Conservation (phyloP, 35 echinoderm and acorn worm genomes). For the Strongylocentrotus purpuratus region DNA sequence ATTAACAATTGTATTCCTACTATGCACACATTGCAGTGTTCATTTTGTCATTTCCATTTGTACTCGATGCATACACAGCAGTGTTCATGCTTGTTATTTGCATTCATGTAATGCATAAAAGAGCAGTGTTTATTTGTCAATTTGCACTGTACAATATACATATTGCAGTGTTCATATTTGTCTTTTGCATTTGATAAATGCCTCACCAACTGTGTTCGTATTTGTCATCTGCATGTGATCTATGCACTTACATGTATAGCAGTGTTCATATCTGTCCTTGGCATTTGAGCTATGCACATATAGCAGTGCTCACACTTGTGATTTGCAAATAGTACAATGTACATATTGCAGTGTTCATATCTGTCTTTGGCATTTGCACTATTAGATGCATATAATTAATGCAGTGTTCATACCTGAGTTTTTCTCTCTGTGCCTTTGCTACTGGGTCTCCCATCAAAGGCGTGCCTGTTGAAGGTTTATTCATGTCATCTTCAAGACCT, state of each 20-base stretch:
- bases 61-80: background rate
- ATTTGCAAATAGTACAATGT: background rate
- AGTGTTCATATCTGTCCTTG: background rate
- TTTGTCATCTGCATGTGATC: background rate
- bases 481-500: conserved; percentile 45
- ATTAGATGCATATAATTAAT: background rate
- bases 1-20: background rate
- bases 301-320: background rate
- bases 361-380: background rate
- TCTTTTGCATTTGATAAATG: no score
- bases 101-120: background rate
- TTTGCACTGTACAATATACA: no score
- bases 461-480: conserved; percentile 44
- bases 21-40: background rate
- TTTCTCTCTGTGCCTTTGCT: conserved; percentile 49
- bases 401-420: conserved; percentile 60
- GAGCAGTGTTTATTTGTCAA: no score
- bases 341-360: background rate
- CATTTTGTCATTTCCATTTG: background rate
- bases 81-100: background rate
- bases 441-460: conserved; percentile 59
- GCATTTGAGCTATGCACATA: background rate
- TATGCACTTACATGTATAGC: background rate
- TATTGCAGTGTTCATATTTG: no score
- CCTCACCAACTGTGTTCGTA: background rate